A percentile compares a stretch with the other conserved stretches of the same genome.
Conservation (phyloP, 2,113 vertebrate species). For the Sinocyclocheilus anophthalmus region DNA sequence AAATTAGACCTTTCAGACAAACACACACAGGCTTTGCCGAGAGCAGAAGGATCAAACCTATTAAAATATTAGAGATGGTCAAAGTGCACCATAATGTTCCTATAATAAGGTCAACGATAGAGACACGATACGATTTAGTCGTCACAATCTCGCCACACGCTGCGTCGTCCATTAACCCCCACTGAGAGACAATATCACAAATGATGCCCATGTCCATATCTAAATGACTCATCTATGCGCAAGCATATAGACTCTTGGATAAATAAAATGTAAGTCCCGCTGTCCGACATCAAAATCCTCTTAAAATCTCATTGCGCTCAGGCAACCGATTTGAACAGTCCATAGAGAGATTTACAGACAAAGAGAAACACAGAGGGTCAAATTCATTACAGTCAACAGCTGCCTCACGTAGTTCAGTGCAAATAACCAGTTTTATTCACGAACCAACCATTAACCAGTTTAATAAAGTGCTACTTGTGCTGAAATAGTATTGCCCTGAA, state of each 20-base stretch:
- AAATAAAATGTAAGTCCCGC: constrained; percentile 43
- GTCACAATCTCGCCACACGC: not conserved
- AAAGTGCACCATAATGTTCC: constrained; percentile 13
- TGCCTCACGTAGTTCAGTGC: not conserved
- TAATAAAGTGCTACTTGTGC: not conserved
- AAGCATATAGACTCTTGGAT: constrained; percentile 18
- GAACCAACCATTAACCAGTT: not conserved
- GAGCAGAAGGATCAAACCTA: not conserved
- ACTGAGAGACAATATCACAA: constrained; percentile 1
- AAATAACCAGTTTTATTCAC: not conserved
- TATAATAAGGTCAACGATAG: not conserved
- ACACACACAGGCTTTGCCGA: not conserved
- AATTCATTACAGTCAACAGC: not conserved
- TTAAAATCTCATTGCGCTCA: constrained; percentile 51
- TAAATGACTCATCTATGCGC: not conserved
- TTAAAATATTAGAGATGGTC: constrained; percentile 3
- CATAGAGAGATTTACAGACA: not conserved
- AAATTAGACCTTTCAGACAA: not conserved
- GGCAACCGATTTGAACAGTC: constrained; percentile 43
- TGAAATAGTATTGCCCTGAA: not conserved
- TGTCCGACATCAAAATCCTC: constrained; percentile 47
- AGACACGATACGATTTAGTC: not conserved
- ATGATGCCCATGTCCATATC: not conserved
- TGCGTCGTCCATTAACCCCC: not conserved
- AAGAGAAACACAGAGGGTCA: constrained; percentile 3